phyloP scores from a whole-genome alignment of 37 sponge, comb jelly and placozoan genomes.

The Ianthella basta region DNA sequence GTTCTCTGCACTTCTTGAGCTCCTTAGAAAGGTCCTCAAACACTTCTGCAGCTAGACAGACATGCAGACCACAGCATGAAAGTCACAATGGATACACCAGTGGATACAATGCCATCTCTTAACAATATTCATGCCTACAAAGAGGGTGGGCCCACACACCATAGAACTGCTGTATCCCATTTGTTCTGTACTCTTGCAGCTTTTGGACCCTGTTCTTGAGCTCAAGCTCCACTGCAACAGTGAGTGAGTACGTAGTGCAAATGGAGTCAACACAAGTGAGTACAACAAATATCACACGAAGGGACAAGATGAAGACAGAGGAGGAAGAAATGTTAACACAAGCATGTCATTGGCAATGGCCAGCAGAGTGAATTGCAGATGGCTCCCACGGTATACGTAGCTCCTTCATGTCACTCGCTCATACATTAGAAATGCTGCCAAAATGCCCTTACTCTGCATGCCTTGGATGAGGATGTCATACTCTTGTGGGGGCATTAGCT shows the following conservation, averaged over 20 bases:
- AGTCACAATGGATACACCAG: too few species aligned
- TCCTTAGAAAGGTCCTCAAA: too few species aligned
- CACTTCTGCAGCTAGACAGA: too few species aligned
- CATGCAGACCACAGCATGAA: too few species aligned
- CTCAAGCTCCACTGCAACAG: conserved; percentile 58
- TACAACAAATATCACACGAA: background rate
- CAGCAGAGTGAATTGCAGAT: background rate
- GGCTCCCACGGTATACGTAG: background rate
- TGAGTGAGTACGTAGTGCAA: background rate
- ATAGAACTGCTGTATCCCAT: conserved; percentile 46
- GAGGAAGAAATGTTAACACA: too few species aligned
- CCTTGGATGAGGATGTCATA: conserved; percentile 72
- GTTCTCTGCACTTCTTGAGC: too few species aligned
- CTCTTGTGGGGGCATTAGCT: conserved; percentile 49
- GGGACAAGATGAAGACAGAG: background rate
- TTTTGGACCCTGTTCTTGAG: conserved; percentile 43
- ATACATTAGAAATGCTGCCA: too few species aligned
- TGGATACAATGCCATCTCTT: too few species aligned
- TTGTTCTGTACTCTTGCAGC: conserved; percentile 60
- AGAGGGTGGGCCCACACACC: background rate
- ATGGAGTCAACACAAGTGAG: background rate
- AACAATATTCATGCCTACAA: too few species aligned
- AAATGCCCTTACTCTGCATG: conserved; percentile 58
- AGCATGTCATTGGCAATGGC: too few species aligned
- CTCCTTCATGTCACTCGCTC: too few species aligned